Conservation (phyloP, 2,113 vertebrate genomes). For the Falco punctatus region DNA sequence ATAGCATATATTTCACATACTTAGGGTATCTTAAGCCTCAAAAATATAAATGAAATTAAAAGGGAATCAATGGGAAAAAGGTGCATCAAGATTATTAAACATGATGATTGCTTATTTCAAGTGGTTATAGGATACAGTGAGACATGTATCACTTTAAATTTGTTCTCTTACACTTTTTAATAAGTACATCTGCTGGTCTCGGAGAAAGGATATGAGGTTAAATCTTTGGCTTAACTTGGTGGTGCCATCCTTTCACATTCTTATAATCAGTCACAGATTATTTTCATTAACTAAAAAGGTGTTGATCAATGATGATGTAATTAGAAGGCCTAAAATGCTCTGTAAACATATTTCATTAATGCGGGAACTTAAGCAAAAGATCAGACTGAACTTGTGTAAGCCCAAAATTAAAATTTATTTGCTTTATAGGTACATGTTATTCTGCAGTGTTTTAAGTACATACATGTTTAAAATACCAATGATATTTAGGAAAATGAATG, state of each 20-base stretch:
- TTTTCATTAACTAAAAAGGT: not conserved
- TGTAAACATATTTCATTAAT: not conserved
- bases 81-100: not conserved
- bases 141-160: not conserved
- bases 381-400: not conserved
- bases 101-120: not conserved
- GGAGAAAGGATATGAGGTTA: not conserved
- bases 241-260: not conserved
- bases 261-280: not conserved
- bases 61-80: not conserved
- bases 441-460: not conserved
- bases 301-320: not conserved
- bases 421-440: rapidly evolving
- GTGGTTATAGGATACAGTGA: not conserved
- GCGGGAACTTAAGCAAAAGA: not conserved
- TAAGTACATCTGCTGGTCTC: not conserved
- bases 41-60: not conserved
- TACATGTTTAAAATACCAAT: not conserved
- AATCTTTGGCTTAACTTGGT: not conserved
- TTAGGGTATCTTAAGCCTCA: not conserved
- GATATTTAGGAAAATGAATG: not conserved
- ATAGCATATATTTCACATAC: not conserved
- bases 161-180: not conserved
- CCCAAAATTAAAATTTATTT: not conserved
- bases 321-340: not conserved